Base-by-base conservation (phyloP, 1,140 invertebrate genomes). In the Drosophila kurseongensis region DNA sequence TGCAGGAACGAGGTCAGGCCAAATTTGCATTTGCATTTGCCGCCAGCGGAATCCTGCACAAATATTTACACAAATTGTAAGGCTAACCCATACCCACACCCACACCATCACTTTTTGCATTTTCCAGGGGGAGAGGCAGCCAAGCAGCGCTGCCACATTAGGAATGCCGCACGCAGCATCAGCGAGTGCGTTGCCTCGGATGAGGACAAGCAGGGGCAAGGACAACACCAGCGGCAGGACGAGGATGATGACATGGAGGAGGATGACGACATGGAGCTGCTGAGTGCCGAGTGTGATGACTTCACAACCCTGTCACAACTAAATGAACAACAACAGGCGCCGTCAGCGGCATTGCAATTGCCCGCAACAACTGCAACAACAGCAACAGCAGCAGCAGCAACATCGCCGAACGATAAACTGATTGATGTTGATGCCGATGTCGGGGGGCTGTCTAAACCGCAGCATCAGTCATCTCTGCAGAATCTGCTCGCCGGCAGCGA, bases 251-350 rank as follows among this genome's bases (percentile, higher is more conserved):
- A 54, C 29, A 68, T 58, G 6, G 57, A 10, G 44, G 61, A 61
- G n/a, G 45, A 47, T 8, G 68, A 78, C 68, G 78, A 86, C 54
- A 80, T 79, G 73, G 82, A 79, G 48, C 67, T 82, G 82, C 63
- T 80, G 57, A 91, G 75, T 67, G 90, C 84, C 65, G 86, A 91
- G 68, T 91, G 78, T 67, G 86, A 91, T 82, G 88, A 82, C 78
- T 91, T 92, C 78, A 91, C 91, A 83, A 90, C 81, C 62, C 74
- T 92, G 72, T 91, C 84, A 63, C 91, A 91, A 91, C 82, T 91
- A 86, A 92, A 91, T 92, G 91, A 92, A 79, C 81, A 89, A 75
- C 83, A 89, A 78, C 76, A 90, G 60, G 54, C 68, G 54, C 65
- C 63, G 72, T 57, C 84, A 78, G 57, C 63, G 51, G 50, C 55